These are phyloP conservation scores for Erethizon dorsatum DNA, from an alignment of 2,797 vertebrate species.

Conservation along the genomic window DNA sequence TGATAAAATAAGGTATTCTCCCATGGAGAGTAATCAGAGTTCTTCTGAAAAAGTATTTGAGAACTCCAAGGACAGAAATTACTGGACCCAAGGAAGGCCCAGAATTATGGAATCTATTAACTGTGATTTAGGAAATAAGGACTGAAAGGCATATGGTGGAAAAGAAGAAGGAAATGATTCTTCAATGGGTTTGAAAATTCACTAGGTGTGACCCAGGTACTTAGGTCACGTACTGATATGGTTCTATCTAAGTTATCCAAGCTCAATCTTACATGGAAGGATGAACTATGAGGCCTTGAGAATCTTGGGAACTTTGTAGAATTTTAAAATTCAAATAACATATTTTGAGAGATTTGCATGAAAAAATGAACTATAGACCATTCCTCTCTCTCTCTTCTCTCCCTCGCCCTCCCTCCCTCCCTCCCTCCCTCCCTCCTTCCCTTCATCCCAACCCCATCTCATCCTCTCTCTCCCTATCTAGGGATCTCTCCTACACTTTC, in stretches of 20 bases:
- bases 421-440: neutral
- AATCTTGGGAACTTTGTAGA: neutral
- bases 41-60: conserved; percentile 64
- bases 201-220: rapidly evolving
- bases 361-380: neutral
- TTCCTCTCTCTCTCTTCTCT: too few relatives aligned
- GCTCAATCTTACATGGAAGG: neutral
- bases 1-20: conserved; percentile 85
- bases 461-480: neutral
- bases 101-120: conserved; percentile 87
- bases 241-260: neutral
- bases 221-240: rapidly evolving
- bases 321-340: conserved; percentile 68
- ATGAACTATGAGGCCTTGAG: neutral
- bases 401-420: neutral
- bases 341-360: neutral
- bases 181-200: conserved; percentile 10
- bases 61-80: conserved; percentile 76
- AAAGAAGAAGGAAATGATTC: neutral
- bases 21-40: conserved; percentile 86
- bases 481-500: neutral
- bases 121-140: neutral
- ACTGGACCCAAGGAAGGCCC: conserved; percentile 92
- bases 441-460: neutral
- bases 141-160: neutral